Conservation (phyloP, 2,797 vertebrate species). For the Nannoperca australis region DNA sequence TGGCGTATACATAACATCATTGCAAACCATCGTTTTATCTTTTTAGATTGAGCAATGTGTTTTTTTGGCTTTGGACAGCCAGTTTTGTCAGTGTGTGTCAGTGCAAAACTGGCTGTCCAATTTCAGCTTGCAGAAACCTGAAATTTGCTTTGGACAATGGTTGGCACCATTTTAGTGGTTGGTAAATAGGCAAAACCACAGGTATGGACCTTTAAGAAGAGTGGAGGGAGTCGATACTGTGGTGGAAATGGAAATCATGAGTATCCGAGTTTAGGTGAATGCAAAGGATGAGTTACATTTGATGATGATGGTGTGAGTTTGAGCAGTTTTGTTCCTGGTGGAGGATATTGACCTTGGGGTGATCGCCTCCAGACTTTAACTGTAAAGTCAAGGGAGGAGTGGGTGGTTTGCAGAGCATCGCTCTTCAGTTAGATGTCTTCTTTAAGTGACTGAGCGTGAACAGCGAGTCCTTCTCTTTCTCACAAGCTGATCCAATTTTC, state of each 20-base stretch:
- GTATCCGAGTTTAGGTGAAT: not conserved
- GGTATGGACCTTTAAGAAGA: not conserved
- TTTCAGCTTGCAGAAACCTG: not conserved
- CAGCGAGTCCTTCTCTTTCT: conserved; percentile 20
- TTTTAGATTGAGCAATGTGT: not conserved
- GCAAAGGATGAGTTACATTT: conserved; percentile 5
- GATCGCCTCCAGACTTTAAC: conserved; percentile 29
- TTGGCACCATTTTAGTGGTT: not conserved
- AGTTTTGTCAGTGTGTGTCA: not conserved
- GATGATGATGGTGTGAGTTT: conserved; percentile 5
- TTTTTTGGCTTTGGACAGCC: not conserved
- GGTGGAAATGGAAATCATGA: conserved; percentile 11
- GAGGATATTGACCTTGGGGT: conserved; percentile 25
- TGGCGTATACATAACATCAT: not conserved
- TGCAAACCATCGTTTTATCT: not conserved
- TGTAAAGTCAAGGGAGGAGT: conserved; percentile 32
- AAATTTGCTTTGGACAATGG: not conserved
- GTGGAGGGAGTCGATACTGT: not conserved
- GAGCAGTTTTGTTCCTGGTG: conserved; percentile 34
- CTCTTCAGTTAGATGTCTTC: conserved; percentile 12
- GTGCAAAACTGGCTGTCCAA: too few species aligned
- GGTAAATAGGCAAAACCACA: not conserved
- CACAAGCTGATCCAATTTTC: conserved; percentile 40
- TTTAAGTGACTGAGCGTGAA: conserved; percentile 16
- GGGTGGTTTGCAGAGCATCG: conserved; percentile 39